Conservation (phyloP, 2,113 vertebrate species). For the Setophaga coronata region DNA sequence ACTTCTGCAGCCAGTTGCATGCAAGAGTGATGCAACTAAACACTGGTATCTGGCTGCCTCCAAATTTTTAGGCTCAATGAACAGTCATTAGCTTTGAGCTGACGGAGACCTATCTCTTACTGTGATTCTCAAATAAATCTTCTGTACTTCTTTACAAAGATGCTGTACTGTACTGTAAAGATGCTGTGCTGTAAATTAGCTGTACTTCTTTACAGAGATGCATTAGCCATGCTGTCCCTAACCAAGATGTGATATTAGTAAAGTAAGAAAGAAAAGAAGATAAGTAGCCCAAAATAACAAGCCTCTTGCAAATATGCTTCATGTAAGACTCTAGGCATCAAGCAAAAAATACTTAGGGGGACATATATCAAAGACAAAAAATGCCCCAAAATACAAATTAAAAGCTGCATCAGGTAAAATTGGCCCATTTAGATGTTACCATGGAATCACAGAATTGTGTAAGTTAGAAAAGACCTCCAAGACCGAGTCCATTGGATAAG, state of each 20-base stretch:
- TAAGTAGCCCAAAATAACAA: neutral
- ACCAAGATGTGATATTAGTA: neutral
- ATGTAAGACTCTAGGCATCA: neutral
- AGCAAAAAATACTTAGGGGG: neutral
- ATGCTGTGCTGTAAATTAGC: too few species aligned
- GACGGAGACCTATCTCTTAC: neutral
- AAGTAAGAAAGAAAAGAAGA: neutral
- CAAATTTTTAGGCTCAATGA: neutral
- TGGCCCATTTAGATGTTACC: neutral
- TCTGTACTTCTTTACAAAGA: neutral
- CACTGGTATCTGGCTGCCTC: neutral
- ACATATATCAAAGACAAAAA: neutral
- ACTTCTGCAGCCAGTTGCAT: neutral
- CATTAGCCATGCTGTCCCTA: neutral
- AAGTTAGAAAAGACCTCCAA: neutral
- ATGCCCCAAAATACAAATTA: neutral
- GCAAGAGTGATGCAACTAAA: neutral
- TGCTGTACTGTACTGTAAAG: too few species aligned
- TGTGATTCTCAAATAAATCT: rapidly evolving
- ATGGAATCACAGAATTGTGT: neutral
- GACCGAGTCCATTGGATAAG: rapidly evolving
- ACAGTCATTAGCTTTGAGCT: neutral
- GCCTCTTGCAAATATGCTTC: neutral
- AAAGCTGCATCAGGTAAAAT: neutral
- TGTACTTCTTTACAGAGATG: neutral